Percentiles rank a stretch among this genome's conserved stretches.
These are phyloP conservation scores for Tyrophagus putrescentiae DNA, from an alignment of 1,140 invertebrate genomes.

Conservation along the genomic window DNA sequence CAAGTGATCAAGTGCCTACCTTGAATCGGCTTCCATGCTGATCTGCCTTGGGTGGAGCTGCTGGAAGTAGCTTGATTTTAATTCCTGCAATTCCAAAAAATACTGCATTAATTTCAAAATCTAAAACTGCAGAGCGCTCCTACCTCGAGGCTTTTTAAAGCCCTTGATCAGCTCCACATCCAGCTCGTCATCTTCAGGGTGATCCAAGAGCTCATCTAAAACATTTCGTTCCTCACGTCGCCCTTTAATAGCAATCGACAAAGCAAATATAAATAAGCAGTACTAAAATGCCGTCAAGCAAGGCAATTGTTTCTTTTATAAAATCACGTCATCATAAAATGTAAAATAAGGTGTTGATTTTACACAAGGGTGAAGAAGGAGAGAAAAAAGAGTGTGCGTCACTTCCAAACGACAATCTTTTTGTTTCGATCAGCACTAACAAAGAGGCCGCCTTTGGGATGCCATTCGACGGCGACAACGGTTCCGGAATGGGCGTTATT, in stretches of 20 bases:
- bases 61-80: background rate
- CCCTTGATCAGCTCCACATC: conserved; percentile 25
- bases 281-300: no score
- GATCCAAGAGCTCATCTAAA: conserved; percentile 26
- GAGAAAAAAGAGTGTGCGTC: background rate
- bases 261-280: background rate
- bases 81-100: background rate
- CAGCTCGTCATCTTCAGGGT: conserved; percentile 27
- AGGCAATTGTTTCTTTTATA: no score
- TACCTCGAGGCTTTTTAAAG: conserved; percentile 22
- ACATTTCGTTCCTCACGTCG: conserved; percentile 27
- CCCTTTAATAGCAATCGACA: background rate
- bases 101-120: conserved; percentile 4
- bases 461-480: conserved; percentile 79
- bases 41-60: background rate
- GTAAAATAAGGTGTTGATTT: background rate
- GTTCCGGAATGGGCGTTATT: conserved; percentile 74
- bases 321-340: background rate
- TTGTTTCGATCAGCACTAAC: conserved; percentile 75
- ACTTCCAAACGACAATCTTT: conserved; percentile 61
- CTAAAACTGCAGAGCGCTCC: background rate
- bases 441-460: conserved; percentile 62
- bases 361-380: background rate
- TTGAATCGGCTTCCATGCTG: background rate
- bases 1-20: no score